These are phyloP conservation scores for Solen grandis DNA, from an alignment of 1,140 invertebrate species.

Conservation along the genomic window DNA sequence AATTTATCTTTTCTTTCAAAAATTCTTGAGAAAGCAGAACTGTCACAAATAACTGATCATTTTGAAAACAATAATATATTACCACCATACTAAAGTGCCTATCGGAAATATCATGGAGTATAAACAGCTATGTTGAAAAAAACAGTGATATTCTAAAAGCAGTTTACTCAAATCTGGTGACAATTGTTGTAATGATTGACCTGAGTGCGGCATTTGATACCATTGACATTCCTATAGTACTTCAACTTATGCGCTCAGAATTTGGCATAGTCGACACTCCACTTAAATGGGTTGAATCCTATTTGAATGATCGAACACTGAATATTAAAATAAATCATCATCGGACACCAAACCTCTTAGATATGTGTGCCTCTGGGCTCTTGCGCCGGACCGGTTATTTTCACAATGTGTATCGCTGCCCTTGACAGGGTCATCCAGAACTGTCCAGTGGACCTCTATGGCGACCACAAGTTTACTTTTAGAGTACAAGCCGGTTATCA, in stretches of 20 bases:
- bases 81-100: not conserved
- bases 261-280: too few species aligned
- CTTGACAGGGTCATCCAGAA: too few species aligned
- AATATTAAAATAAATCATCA: not conserved
- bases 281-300: too few species aligned
- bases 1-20: too few species aligned
- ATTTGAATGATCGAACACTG: not conserved
- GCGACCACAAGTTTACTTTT: too few species aligned
- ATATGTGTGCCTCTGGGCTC: not conserved
- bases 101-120: too few species aligned
- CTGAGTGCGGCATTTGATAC: too few species aligned
- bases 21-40: too few species aligned
- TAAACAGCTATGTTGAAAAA: not conserved
- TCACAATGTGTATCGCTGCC: too few species aligned
- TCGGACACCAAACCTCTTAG: not conserved
- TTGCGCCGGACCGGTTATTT: conserved; percentile 6
- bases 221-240: not conserved
- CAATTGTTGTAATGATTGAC: not conserved
- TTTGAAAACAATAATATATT: not conserved
- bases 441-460: too few species aligned
- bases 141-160: not conserved
- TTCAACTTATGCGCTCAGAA: too few species aligned
- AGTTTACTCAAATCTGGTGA: not conserved
- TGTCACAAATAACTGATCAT: not conserved
- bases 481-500: too few species aligned